Conservation (phyloP, 2,113 vertebrate species). For the Dolichotis patagonum region DNA sequence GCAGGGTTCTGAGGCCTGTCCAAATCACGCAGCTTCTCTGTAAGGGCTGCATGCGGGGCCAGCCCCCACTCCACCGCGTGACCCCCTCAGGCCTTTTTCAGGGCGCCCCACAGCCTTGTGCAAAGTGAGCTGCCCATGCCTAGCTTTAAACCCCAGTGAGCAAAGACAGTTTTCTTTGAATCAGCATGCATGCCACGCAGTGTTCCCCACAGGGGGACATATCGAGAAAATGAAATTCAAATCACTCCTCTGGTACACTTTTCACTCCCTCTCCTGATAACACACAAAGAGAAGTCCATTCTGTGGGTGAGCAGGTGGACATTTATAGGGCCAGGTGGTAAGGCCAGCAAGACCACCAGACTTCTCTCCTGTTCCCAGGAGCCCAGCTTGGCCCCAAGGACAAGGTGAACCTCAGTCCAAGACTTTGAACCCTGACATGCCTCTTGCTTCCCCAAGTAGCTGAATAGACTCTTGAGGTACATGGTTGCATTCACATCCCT, state of each 20-base stretch:
- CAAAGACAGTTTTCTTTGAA: slow-evolving; percentile 66
- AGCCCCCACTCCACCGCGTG: not conserved
- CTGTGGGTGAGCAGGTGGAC: slow-evolving; percentile 9
- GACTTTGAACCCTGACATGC: not conserved
- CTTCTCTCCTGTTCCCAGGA: not conserved
- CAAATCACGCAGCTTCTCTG: not conserved
- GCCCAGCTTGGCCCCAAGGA: not conserved
- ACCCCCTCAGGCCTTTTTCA: not conserved
- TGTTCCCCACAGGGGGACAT: slow-evolving; percentile 45
- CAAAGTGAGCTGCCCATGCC: slow-evolving; percentile 18
- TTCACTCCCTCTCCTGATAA: slow-evolving; percentile 43
- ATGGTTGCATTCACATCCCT: not conserved
- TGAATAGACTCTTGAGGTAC: not conserved
- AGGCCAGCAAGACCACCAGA: not conserved
- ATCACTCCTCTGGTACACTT: slow-evolving; percentile 61
- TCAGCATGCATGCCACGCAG: slow-evolving; percentile 36
- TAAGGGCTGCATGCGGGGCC: not conserved
- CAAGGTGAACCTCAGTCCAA: not conserved
- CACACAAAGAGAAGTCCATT: not conserved
- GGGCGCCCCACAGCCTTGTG: not conserved
- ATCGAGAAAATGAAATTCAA: slow-evolving; percentile 73
- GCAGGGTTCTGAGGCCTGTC: not conserved
- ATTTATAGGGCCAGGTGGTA: not conserved
- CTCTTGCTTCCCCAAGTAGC: not conserved
- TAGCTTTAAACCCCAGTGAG: slow-evolving; percentile 8